Conservation (phyloP, 2,113 vertebrate species). For the Lepus americanus region DNA sequence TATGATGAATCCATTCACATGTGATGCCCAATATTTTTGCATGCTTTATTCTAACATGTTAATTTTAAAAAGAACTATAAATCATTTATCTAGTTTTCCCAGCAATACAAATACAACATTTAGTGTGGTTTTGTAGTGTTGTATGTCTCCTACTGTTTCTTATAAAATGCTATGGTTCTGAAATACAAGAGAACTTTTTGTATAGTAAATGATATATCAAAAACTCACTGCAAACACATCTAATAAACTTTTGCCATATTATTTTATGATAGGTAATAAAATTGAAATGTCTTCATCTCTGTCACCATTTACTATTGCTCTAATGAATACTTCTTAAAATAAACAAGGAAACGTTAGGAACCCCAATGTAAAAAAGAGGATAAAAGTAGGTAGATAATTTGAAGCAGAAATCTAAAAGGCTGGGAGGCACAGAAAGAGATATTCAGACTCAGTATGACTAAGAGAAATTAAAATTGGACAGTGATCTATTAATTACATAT, state of each 20-base stretch:
- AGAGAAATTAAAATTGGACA: not conserved
- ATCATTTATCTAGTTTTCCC: not conserved
- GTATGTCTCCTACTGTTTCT: not conserved
- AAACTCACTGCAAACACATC: not conserved
- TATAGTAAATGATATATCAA: not conserved
- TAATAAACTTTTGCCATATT: not conserved
- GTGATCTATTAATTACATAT: not conserved
- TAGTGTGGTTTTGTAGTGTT: not conserved
- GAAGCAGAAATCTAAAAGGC: not conserved
- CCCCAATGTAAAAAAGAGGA: not conserved
- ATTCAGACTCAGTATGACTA: not conserved
- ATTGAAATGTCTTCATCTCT: not conserved
- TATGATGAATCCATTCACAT: not conserved
- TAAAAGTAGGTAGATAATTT: not conserved
- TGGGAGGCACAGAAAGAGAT: not conserved
- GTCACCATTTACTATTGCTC: not conserved
- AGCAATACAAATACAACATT: not conserved
- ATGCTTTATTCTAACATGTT: not conserved
- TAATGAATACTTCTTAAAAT: not conserved
- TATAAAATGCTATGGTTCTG: not conserved
- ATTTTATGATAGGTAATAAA: not conserved
- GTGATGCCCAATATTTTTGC: not conserved
- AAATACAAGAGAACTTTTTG: not conserved
- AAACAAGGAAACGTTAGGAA: not conserved
- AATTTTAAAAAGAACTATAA: not conserved